Base-by-base conservation (phyloP, 2,113 vertebrate genomes). In the Chloropsis hardwickii region DNA sequence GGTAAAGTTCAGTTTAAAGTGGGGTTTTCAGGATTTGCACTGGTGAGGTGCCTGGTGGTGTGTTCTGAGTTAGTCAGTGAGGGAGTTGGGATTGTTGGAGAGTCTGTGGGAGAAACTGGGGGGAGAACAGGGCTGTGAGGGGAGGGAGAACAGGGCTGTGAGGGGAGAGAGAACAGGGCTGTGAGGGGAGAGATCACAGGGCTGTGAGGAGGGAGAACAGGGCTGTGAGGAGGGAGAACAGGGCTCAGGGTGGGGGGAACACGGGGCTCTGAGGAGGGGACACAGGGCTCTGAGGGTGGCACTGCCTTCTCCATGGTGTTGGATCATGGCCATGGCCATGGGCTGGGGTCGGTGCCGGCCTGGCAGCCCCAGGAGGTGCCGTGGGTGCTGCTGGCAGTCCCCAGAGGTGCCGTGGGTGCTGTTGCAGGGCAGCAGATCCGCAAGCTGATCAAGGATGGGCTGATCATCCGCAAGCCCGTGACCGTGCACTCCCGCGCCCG, bases 391-490 rank as follows among this genome's bases (percentile, higher is more conserved):
- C 10, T n/a, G 4, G 37, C 37, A 37, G 37, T 10, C 64, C 4
- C 27, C 1, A 44, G 14, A n/a, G 37, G 9, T 10, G 14, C 14
- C 0, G 35, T 1, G 35, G 42, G 0, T 2, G 6, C 9, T 0
- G 37, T 12, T n/a, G 4, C 64, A 99, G 99, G 99, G 78, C 99
- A 99, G 98, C 99, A 99, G 97, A 99, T 99, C 97, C 98, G 99
- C 66, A 99, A 99, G 56, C 94, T 99, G 95, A 99, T 99, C 60
- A 99, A 99, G 95, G 99, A 99, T 97, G 99, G 99, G 92, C 98
- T 99, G 79, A 99, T 99, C 95, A 99, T 99, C 90, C 98, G 99
- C 92, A 99, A 99, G 77, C 99, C 99, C 0, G 99, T 99, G 60
- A 99, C 99, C 5, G 99, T 99, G 72, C 99, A 99, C 95, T 99